These are phyloP conservation scores for Amblyjoppa proteus DNA, from an alignment of 2,888 invertebrate species.

Conservation along the genomic window DNA sequence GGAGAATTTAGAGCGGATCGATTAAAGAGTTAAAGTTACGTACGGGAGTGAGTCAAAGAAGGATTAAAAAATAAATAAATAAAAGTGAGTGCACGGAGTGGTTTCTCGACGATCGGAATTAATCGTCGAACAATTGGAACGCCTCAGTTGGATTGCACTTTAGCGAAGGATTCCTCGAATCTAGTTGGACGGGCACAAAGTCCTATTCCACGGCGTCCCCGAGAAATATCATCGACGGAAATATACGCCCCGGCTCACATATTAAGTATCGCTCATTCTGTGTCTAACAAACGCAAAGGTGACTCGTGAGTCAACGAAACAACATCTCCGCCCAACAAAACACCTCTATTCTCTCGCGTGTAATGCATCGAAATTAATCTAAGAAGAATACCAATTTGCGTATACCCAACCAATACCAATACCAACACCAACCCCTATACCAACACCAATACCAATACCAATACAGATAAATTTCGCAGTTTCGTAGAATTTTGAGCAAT, in stretches of 20 bases:
- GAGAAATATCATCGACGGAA: constrained; percentile 60
- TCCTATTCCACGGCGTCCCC: constrained; percentile 40
- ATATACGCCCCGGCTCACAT: constrained; percentile 26
- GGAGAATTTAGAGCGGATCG: not conserved
- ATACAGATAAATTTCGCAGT: not conserved
- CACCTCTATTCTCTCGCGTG: not conserved
- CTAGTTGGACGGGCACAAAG: constrained; percentile 58
- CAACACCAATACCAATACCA: no score
- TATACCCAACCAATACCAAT: no score
- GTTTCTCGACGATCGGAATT: constrained; percentile 7
- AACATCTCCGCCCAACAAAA: not conserved
- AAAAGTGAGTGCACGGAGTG: constrained; percentile 6
- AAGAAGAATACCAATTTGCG: not conserved
- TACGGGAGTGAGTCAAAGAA: not conserved
- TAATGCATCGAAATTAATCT: not conserved
- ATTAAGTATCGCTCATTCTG: not conserved
- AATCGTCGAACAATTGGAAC: not conserved
- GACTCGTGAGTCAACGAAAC: not conserved
- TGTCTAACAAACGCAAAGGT: not conserved
- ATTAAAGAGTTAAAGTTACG: not conserved
- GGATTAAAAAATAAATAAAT: not conserved
- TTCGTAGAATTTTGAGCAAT: not conserved
- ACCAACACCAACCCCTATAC: no score
- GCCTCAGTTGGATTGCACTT: no score
- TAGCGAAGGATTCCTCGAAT: constrained; percentile 12